Percentiles rank a stretch among this genome's conserved stretches.
These are phyloP conservation scores for Montipora sp. DNA, from an alignment of 64 coral and sea anemone species.

Conservation along the genomic window DNA sequence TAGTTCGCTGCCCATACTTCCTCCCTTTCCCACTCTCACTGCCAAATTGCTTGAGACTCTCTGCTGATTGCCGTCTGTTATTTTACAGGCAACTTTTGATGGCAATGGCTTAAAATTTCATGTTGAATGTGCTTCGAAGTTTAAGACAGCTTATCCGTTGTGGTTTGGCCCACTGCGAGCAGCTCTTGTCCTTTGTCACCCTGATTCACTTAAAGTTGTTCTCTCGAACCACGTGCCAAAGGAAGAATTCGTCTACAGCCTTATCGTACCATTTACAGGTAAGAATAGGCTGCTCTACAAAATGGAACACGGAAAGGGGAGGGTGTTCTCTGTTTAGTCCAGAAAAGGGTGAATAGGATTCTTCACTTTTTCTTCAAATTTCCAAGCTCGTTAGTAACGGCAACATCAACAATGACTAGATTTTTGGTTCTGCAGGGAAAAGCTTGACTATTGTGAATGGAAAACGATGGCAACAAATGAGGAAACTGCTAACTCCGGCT, in stretches of 20 bases:
- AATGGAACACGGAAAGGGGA: background rate
- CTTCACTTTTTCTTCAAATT: too few relatives aligned
- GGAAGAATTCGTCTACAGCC: conserved; percentile 82
- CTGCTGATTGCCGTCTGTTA: background rate
- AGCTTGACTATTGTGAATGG: conserved; percentile 67
- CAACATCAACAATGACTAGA: background rate
- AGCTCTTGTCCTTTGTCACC: conserved; percentile 72
- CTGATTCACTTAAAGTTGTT: conserved; percentile 55
- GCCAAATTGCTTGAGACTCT: too few relatives aligned
- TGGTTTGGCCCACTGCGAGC: conserved; percentile 84
- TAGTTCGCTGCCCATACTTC: too few relatives aligned
- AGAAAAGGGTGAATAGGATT: too few relatives aligned
- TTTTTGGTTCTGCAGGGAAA: conserved; percentile 39
- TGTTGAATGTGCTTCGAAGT: conserved; percentile 63
- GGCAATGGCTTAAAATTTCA: conserved; percentile 81
- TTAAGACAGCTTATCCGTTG: conserved; percentile 68
- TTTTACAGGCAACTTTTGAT: conserved; percentile 71
- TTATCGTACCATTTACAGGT: conserved; percentile 79
- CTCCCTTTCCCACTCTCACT: too few relatives aligned
- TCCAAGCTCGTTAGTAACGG: too few relatives aligned
- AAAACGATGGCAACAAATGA: conserved; percentile 60
- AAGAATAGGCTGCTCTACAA: background rate
- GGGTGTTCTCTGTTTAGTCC: too few relatives aligned
- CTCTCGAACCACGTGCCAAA: conserved; percentile 70
- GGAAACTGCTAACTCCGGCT: conserved; percentile 84